phyloP scores from a whole-genome alignment of 2,113 vertebrate species.

The Ovis canadensis region DNA sequence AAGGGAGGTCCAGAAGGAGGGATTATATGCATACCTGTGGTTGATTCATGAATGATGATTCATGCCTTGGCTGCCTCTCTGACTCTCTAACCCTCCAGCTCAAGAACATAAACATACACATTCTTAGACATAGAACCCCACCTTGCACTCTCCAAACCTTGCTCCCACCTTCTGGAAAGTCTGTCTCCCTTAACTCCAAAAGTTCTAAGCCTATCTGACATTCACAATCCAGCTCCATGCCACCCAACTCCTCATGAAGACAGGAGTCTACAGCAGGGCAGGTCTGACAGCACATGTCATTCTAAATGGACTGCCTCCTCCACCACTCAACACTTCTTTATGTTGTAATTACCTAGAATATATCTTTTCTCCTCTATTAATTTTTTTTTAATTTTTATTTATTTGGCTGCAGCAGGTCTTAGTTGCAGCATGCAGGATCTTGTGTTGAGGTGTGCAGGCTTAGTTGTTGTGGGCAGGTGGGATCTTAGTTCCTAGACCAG shows the following conservation, averaged over 20 bases:
- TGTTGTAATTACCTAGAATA: neutral
- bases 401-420: neutral
- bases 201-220: neutral
- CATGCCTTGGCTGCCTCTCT: neutral
- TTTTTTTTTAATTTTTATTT: neutral
- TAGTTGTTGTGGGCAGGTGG: neutral
- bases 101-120: neutral
- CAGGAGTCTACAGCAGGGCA: neutral
- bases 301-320: neutral
- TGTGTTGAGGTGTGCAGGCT: neutral
- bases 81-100: neutral
- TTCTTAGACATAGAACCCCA: neutral
- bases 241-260: neutral
- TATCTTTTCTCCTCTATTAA: neutral
- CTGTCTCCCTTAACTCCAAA: neutral
- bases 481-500: neutral
- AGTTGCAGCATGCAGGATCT: neutral
- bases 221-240: neutral
- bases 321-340: neutral
- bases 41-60: neutral
- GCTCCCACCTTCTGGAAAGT: neutral
- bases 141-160: neutral
- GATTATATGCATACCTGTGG: neutral
- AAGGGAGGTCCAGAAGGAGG: neutral
- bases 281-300: neutral